A percentile compares a stretch with the other conserved stretches of the same genome.
These are phyloP conservation scores for Tenthredo distinguenda DNA, from an alignment of 2,888 invertebrate genomes.

Conservation along the genomic window DNA sequence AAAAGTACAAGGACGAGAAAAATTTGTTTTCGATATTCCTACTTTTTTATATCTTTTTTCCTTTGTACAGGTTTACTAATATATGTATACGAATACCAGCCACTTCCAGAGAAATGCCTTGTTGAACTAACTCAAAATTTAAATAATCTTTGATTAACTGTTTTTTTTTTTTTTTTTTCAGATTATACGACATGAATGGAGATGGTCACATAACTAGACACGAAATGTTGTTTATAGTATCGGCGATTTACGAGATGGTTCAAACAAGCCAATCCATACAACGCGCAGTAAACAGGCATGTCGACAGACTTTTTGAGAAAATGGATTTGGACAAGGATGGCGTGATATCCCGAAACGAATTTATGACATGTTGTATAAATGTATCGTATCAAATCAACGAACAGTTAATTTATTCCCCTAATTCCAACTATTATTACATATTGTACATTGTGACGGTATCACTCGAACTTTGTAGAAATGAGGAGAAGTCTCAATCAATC, in stretches of 20 bases:
- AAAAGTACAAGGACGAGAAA: no score
- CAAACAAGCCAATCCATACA: slow-evolving; percentile 62
- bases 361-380: slow-evolving; percentile 71
- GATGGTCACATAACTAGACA: slow-evolving; percentile 72
- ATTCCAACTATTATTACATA: background rate
- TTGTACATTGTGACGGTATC: background rate
- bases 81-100: background rate
- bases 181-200: slow-evolving; percentile 72
- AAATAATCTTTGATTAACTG: background rate
- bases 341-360: slow-evolving; percentile 71
- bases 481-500: no score
- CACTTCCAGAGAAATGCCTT: background rate
- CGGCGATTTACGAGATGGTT: slow-evolving; percentile 73
- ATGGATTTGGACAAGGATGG: slow-evolving; percentile 73
- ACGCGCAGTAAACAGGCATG: slow-evolving; percentile 66
- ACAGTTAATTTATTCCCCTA: background rate
- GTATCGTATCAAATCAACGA: slow-evolving; percentile 58
- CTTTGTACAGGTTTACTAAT: background rate
- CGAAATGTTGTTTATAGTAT: slow-evolving; percentile 69
- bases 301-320: slow-evolving; percentile 70
- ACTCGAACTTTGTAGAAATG: no score
- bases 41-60: no score
- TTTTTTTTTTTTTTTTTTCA: slow-evolving; percentile 51
- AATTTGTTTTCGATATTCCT: no score
- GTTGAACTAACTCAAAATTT: background rate